Evolutionary conservation across 2,113 vertebrate species (phyloP), one percentile per base, ranked within the genome.

Genomic region (Pimephales promelas): DNA sequence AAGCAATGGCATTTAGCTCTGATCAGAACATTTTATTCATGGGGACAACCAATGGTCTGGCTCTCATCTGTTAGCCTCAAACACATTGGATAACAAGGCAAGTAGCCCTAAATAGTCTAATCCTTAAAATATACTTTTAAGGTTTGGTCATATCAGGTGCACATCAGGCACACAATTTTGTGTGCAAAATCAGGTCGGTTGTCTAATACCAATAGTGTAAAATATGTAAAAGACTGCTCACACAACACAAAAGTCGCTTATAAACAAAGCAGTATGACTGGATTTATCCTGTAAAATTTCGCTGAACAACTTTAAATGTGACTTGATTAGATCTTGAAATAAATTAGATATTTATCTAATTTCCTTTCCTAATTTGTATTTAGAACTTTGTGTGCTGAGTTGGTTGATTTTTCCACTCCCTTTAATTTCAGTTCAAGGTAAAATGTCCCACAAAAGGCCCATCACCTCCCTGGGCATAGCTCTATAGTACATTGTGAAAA

Each of bases 401-500:
- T 49, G 45, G 14, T 34, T 75, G 24, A 66, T 31, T n/a, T 16
- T 64, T 59, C 24, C 1, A 1, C 45, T 49, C 26, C 40, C 40
- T 62, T 79, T 47, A 18, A 43, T 24, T 78, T 78, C 36, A 78
- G 2, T 57, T n/a, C n/a, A 76, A 3, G 36, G 36, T 49, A 52
- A 74, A 26, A 62, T 61, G 54, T 28, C 10, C 13, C 76, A 43
- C 56, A 59, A 28, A 47, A 57, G 26, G 8, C 62, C 77, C 64
- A 70, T 72, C 56, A n/a, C 61, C 3, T 14, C 16, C 22, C 34
- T 26, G 26, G 43, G 26, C 18, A 6, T 54, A 28, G 28, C 24
- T 16, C 34, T 45, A 43, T 64, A 78, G 75, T 77, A 43, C 62
- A 75, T 36, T 68, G 59, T 86, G 47, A 78, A 68, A 82, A 79